Conservation (phyloP, 37 sponge, comb jelly and placozoan genomes). For the Spongilla lacustris region DNA sequence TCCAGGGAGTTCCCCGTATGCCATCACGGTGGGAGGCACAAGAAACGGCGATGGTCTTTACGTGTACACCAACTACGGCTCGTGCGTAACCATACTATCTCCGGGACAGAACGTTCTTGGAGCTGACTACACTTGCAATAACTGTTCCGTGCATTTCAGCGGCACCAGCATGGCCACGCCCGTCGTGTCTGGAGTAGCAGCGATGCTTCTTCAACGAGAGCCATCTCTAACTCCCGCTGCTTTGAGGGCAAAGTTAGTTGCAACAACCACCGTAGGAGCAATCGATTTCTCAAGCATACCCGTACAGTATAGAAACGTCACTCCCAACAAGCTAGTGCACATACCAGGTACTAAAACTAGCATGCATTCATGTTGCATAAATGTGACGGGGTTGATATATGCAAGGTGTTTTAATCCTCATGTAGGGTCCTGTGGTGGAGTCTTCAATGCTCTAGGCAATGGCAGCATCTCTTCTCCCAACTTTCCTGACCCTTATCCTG, state of each 20-base stretch:
- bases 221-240: slow-evolving; percentile 52
- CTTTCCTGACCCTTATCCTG: slow-evolving; percentile 30
- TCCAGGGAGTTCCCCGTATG: slow-evolving; percentile 58
- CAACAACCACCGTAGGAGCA: no score
- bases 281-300: slow-evolving; percentile 25
- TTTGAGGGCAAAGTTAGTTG: slow-evolving; percentile 20
- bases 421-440: slow-evolving; percentile 21
- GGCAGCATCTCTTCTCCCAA: slow-evolving; percentile 14
- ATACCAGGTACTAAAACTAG: no score
- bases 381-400: no score
- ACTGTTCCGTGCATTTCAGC: slow-evolving; percentile 33
- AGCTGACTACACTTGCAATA: slow-evolving; percentile 44
- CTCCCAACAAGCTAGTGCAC: slow-evolving; percentile 58
- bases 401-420: no score
- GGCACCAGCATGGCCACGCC: slow-evolving; percentile 71
- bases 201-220: slow-evolving; percentile 45
- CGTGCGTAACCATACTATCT: slow-evolving; percentile 76
- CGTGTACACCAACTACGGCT: slow-evolving; percentile 55
- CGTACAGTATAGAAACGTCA: background rate
- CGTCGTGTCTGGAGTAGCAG: no score
- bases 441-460: background rate
- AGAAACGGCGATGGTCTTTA: slow-evolving; percentile 46
- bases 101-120: slow-evolving; percentile 55
- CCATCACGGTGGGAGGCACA: slow-evolving; percentile 67
- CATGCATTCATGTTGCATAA: no score